phyloP scores from a whole-genome alignment of 2,797 vertebrate genomes.

The Phrynocephalus vlangalii region DNA sequence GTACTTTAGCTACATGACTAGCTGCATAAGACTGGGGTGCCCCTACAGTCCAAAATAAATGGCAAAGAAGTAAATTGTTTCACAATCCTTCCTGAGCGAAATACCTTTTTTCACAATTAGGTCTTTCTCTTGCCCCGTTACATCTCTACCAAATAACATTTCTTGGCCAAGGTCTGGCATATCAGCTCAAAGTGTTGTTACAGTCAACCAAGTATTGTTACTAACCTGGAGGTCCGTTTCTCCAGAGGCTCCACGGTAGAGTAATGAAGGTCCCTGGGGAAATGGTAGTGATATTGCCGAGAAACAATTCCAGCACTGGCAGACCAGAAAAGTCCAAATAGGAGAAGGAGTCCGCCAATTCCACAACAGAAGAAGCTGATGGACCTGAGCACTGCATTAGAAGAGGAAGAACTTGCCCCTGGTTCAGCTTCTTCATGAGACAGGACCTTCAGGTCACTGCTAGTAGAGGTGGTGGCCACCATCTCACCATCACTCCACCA shows the following conservation, averaged over 20 bases:
- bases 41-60: not conserved
- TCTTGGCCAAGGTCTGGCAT: not conserved
- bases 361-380: conserved; percentile 77
- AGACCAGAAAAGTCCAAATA: conserved; percentile 78
- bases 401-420: conserved; percentile 50
- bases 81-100: not conserved
- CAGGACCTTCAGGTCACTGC: conserved; percentile 21
- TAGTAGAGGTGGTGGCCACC: not conserved
- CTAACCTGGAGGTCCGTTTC: conserved; percentile 76
- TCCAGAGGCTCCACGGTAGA: conserved; percentile 69
- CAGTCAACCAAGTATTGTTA: fast-evolving
- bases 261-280: conserved; percentile 76
- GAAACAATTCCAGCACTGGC: conserved; percentile 64
- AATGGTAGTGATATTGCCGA: conserved; percentile 68
- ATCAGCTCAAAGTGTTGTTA: no score
- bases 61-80: not conserved
- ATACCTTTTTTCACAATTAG: not conserved
- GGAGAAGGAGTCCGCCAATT: conserved; percentile 73
- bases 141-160: not conserved
- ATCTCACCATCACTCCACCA: conserved; percentile 76
- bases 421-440: conserved; percentile 45
- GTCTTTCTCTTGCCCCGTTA: not conserved
- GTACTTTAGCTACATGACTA: no score
- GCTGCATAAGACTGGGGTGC: not conserved
- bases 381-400: conserved; percentile 69